Percentiles rank a stretch among this genome's conserved stretches.
Evolutionary conservation across 2,888 invertebrate species (phyloP).

Genomic region (Shargacucullia verbasci): DNA sequence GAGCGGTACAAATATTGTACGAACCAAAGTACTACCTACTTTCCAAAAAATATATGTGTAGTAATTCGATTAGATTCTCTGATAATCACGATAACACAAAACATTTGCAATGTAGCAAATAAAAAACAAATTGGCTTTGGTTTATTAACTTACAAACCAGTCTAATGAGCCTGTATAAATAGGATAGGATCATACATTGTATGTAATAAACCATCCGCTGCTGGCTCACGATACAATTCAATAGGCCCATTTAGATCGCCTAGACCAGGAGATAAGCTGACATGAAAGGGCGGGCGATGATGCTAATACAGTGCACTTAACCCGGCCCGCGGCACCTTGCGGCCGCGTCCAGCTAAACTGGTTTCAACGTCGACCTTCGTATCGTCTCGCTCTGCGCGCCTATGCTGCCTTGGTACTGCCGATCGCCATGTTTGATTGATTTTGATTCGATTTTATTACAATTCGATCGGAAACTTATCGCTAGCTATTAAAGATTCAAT

Average conservation of each 20-base stretch:
- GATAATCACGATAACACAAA: too few species aligned
- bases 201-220: conserved; percentile 40
- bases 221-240: conserved; percentile 71
- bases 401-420: conserved; percentile 80
- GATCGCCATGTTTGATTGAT: conserved; percentile 80
- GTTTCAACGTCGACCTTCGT: conserved; percentile 84
- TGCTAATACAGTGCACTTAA: conserved; percentile 86
- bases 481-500: conserved; percentile 7
- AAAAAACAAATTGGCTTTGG: conserved; percentile 8
- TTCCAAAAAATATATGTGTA: too few species aligned
- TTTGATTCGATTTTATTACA: conserved; percentile 69
- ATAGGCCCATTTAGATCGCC: conserved; percentile 82
- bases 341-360: conserved; percentile 81
- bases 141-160: conserved; percentile 1
- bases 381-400: conserved; percentile 74
- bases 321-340: conserved; percentile 86
- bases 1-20: too few species aligned
- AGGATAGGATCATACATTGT: conserved; percentile 5
- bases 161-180: conserved; percentile 18
- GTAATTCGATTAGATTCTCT: too few species aligned
- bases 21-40: too few species aligned
- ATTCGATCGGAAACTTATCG: conserved; percentile 61
- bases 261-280: conserved; percentile 83
- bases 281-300: conserved; percentile 86
- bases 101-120: background rate